Conservation (phyloP, 1,140 invertebrate genomes). For the Limonius californicus region DNA sequence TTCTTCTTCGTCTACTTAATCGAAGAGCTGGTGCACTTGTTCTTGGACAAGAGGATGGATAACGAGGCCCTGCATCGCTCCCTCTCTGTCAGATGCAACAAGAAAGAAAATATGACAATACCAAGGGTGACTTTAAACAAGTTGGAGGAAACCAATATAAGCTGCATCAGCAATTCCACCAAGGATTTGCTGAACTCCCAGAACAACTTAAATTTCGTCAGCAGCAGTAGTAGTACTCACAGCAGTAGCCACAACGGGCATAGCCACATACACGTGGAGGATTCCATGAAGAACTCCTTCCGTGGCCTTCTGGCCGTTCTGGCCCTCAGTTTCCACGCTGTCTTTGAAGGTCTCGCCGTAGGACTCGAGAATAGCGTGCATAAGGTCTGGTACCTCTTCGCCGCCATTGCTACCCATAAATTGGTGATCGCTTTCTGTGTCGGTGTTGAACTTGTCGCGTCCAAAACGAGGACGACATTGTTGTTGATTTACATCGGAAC, state of each 20-base stretch:
- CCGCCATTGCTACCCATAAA: conserved; percentile 84
- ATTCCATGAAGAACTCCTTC: conserved; percentile 47
- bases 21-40: conserved; percentile 65
- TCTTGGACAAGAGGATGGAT: conserved; percentile 51
- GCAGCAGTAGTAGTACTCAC: neutral
- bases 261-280: conserved; percentile 33
- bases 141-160: conserved; percentile 38
- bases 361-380: conserved; percentile 64
- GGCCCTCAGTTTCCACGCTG: conserved; percentile 74
- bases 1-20: conserved; percentile 72
- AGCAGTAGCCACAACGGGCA: conserved; percentile 24
- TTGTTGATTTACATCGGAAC: conserved; percentile 67
- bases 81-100: conserved; percentile 51
- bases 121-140: conserved; percentile 42
- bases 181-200: conserved; percentile 39
- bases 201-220: conserved; percentile 29
- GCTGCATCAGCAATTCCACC: conserved; percentile 37
- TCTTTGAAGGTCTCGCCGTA: conserved; percentile 79
- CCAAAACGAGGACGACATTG: conserved; percentile 58
- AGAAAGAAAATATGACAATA: conserved; percentile 44
- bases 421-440: conserved; percentile 86
- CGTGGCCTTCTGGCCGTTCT: conserved; percentile 64
- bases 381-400: conserved; percentile 67
- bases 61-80: conserved; percentile 54
- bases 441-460: conserved; percentile 71